Percentiles rank a stretch among this genome's conserved stretches.
phyloP scores from a whole-genome alignment of 2,888 invertebrate species.

The Cremastinae sp. region DNA sequence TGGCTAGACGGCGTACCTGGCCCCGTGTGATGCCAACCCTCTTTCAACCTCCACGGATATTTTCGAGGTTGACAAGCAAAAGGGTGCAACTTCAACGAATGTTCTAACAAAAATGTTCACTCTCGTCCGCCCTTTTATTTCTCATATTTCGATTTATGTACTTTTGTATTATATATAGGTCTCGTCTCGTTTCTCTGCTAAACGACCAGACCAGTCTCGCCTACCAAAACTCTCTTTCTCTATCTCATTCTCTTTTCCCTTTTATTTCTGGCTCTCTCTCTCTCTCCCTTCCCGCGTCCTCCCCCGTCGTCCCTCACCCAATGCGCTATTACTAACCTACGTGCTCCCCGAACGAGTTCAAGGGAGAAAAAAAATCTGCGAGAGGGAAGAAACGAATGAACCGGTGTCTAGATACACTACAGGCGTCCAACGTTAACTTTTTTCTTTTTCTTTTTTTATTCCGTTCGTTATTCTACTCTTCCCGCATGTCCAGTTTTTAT shows the following conservation, averaged over 20 bases:
- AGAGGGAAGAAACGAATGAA: slow-evolving; percentile 37
- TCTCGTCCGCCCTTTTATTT: slow-evolving; percentile 26
- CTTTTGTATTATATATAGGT: slow-evolving; percentile 7
- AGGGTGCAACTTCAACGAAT: too few species aligned
- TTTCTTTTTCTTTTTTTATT: slow-evolving; percentile 35
- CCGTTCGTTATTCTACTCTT: background rate
- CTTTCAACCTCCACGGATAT: slow-evolving; percentile 44
- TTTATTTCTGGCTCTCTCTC: slow-evolving; percentile 18
- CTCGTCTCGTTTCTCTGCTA: slow-evolving; percentile 54
- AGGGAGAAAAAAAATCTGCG: background rate
- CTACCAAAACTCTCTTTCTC: slow-evolving; percentile 32
- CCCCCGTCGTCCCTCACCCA: slow-evolving; percentile 28
- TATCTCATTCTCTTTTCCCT: slow-evolving; percentile 29
- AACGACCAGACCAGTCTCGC: slow-evolving; percentile 58
- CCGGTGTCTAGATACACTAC: slow-evolving; percentile 33
- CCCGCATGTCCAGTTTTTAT: background rate
- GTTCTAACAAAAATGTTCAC: slow-evolving; percentile 8
- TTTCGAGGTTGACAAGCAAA: too few species aligned
- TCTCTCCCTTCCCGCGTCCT: slow-evolving; percentile 25
- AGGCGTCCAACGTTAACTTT: slow-evolving; percentile 21
- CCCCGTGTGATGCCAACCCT: slow-evolving; percentile 65
- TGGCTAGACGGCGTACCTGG: slow-evolving; percentile 72
- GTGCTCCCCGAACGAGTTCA: slow-evolving; percentile 49
- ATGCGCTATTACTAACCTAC: slow-evolving; percentile 59
- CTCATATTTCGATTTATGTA: slow-evolving; percentile 19